Evolutionary conservation across 2,888 invertebrate species (phyloP).

Genomic region (Nemotelus pantherinus): DNA sequence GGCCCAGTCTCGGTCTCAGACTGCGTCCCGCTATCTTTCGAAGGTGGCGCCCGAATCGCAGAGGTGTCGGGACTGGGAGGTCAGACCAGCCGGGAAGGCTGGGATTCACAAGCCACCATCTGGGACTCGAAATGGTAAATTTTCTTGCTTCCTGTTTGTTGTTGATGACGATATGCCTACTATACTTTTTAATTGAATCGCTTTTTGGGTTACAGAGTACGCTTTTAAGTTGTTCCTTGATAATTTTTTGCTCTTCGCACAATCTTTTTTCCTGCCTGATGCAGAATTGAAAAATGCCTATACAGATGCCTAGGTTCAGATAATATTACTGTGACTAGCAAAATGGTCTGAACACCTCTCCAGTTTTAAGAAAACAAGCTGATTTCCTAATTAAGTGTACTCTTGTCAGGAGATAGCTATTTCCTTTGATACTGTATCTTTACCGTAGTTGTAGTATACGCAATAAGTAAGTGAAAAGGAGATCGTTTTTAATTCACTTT

Average conservation of each 20-base stretch:
- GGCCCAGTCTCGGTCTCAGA: background rate
- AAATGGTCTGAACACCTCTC: too few relatives aligned
- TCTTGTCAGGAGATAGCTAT: too few relatives aligned
- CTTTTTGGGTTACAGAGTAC: slow-evolving; percentile 41
- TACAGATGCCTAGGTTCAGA: too few relatives aligned
- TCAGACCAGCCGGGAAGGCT: background rate
- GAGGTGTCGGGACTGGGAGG: background rate
- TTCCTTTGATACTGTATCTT: too few relatives aligned
- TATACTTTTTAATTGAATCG: slow-evolving; percentile 42
- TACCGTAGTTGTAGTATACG: too few relatives aligned
- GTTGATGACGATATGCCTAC: slow-evolving; percentile 43
- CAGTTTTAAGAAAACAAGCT: too few relatives aligned
- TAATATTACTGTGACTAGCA: too few relatives aligned
- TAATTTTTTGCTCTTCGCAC: background rate
- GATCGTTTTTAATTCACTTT: too few relatives aligned
- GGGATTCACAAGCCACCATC: background rate
- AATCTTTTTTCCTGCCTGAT: background rate
- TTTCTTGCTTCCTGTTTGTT: slow-evolving; percentile 40
- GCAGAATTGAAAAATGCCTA: slow-evolving; percentile 5
- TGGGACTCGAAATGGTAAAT: slow-evolving; percentile 27
- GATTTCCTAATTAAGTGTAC: too few relatives aligned
- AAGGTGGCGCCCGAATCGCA: background rate
- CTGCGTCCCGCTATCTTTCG: background rate
- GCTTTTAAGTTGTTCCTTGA: slow-evolving; percentile 30
- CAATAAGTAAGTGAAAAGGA: too few relatives aligned